phyloP scores from a whole-genome alignment of 2,113 vertebrate genomes.

The Excalfactoria chinensis region DNA sequence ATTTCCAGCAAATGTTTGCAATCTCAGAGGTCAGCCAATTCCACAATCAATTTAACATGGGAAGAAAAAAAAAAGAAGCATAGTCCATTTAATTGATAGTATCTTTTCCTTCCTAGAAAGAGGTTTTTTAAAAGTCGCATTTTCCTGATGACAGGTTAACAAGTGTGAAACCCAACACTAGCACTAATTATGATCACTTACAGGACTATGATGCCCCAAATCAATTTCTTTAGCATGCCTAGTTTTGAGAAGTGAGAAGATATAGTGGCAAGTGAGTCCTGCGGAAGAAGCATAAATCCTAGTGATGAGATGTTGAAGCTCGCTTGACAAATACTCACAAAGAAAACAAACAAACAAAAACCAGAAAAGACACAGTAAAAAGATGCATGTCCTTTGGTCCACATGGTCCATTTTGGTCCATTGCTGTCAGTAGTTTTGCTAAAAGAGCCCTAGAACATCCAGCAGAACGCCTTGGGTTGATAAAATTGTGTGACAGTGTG shows the following conservation, averaged over 20 bases:
- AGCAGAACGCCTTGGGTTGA: background rate
- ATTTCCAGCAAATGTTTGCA: background rate
- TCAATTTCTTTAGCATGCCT: background rate
- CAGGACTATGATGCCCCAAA: accelerated
- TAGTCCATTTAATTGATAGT: background rate
- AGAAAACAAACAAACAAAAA: background rate
- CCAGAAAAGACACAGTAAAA: background rate
- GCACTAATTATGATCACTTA: background rate
- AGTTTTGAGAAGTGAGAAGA: background rate
- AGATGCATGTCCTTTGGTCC: background rate
- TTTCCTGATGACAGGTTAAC: background rate
- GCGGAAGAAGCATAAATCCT: background rate
- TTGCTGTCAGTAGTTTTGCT: background rate
- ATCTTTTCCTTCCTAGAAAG: background rate
- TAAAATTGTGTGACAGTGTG: background rate
- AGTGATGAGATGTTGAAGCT: background rate
- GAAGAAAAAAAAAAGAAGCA: accelerated
- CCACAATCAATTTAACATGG: background rate
- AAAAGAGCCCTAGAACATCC: background rate
- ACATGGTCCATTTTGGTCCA: too few species aligned
- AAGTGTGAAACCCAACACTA: background rate
- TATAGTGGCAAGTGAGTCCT: background rate
- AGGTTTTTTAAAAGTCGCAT: background rate
- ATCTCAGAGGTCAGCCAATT: background rate
- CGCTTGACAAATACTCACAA: background rate